These are phyloP conservation scores for Sitta carolinensis DNA, from an alignment of 2,797 vertebrate species.

Conservation along the genomic window DNA sequence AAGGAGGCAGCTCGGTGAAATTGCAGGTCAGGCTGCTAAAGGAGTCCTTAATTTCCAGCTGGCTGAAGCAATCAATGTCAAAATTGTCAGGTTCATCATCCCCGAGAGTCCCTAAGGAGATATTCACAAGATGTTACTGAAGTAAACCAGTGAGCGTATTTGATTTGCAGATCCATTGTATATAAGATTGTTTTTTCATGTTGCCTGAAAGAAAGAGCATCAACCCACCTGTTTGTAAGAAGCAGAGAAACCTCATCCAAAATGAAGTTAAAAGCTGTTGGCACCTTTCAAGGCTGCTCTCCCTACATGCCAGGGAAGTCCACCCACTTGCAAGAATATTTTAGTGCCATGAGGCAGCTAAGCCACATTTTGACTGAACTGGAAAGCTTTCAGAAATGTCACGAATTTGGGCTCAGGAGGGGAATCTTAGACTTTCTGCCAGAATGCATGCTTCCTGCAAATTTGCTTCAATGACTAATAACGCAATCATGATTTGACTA, in stretches of 20 bases:
- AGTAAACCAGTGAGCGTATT: background rate
- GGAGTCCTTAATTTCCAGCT: slow-evolving; percentile 58
- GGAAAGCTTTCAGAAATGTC: slow-evolving; percentile 18
- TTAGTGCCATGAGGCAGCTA: background rate
- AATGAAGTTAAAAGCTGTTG: background rate
- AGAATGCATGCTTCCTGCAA: background rate
- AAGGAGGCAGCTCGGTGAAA: slow-evolving; percentile 52
- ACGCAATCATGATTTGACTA: background rate
- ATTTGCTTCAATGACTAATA: slow-evolving; percentile 17
- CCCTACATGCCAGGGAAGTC: background rate
- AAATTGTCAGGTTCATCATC: slow-evolving; percentile 70
- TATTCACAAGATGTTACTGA: slow-evolving; percentile 10
- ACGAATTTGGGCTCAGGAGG: background rate
- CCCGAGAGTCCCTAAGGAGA: slow-evolving; percentile 64
- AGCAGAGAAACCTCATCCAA: background rate
- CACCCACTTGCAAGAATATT: background rate
- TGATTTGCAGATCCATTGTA: background rate
- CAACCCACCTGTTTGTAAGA: background rate
- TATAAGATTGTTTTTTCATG: background rate
- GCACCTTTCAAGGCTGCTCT: background rate
- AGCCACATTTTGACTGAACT: background rate
- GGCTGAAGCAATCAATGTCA: slow-evolving; percentile 71
- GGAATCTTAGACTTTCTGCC: slow-evolving; percentile 13
- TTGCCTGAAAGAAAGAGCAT: background rate
- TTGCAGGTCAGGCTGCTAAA: slow-evolving; percentile 69